These are phyloP conservation scores for Diorhabda elongata DNA, from an alignment of 1,140 invertebrate species.

Conservation along the genomic window DNA sequence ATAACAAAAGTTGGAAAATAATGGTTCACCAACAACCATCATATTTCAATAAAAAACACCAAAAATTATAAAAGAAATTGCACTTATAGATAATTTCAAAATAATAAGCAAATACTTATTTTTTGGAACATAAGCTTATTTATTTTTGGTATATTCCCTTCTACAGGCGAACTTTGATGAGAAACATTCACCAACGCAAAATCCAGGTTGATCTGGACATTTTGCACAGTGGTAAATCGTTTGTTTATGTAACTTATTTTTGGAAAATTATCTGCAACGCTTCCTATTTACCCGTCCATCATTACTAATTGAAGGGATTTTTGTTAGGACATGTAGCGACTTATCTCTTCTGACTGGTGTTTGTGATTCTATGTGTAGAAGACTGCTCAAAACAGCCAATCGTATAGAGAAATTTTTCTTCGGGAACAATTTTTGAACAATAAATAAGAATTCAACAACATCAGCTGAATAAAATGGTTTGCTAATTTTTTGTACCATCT, in stretches of 20 bases:
- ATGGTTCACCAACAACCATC: too few relatives aligned
- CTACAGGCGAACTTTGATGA: too few relatives aligned
- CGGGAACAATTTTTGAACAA: too few relatives aligned
- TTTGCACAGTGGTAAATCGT: slow-evolving; percentile 20
- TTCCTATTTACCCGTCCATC: slow-evolving; percentile 8
- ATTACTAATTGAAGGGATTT: slow-evolving; percentile 7
- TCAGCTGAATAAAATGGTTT: slow-evolving; percentile 24
- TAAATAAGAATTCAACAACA: slow-evolving; percentile 24
- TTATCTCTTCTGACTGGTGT: neutral
- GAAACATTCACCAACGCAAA: slow-evolving; percentile 19
- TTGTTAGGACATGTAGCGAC: slow-evolving; percentile 12
- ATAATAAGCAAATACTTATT: too few relatives aligned
- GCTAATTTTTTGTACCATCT: slow-evolving; percentile 41
- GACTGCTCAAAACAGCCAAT: slow-evolving; percentile 14
- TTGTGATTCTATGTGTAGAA: slow-evolving; percentile 7
- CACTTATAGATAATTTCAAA: too few relatives aligned
- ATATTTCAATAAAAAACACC: too few relatives aligned
- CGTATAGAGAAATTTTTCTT: slow-evolving; percentile 21
- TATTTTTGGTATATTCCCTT: too few relatives aligned
- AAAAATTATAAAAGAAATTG: too few relatives aligned
- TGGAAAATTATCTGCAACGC: slow-evolving; percentile 13
- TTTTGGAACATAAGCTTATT: too few relatives aligned
- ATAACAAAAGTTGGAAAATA: too few relatives aligned
- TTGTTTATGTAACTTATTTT: slow-evolving; percentile 13
- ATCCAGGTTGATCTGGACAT: slow-evolving; percentile 20